Percentiles rank a stretch among this genome's conserved stretches.
phyloP scores from a whole-genome alignment of 2,797 vertebrate species.

The Schizopygopsis pylzovi region DNA sequence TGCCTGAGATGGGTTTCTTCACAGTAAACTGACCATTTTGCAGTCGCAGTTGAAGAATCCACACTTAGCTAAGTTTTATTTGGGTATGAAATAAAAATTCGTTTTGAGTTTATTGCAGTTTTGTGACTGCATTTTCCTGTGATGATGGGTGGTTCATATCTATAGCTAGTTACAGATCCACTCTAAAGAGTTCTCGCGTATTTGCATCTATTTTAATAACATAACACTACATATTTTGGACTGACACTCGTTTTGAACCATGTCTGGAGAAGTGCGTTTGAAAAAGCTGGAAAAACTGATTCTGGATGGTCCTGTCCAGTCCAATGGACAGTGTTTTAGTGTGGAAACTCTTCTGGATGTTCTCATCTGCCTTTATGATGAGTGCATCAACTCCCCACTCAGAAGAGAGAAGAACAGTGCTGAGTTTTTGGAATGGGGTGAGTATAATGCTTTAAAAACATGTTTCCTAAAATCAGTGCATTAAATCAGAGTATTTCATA shows the following conservation, averaged over 20 bases:
- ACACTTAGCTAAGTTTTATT: constrained; percentile 18
- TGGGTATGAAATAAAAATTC: not conserved
- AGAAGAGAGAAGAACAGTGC: constrained; percentile 95
- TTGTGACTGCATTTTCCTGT: constrained; percentile 3
- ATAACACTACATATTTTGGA: constrained; percentile 22
- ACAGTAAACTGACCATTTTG: too few relatives aligned
- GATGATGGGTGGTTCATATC: not conserved
- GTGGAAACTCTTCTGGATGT: constrained; percentile 96
- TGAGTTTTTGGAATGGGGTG: constrained; percentile 98
- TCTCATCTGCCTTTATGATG: constrained; percentile 96
- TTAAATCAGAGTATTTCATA: not conserved
- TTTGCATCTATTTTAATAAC: constrained; percentile 17
- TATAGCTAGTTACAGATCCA: not conserved
- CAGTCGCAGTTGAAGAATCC: too few relatives aligned
- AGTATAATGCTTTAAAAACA: constrained; percentile 68
- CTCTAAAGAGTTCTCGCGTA: not conserved
- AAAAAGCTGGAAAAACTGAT: constrained; percentile 97
- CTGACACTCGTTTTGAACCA: constrained; percentile 64
- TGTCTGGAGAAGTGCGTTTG: constrained; percentile 99
- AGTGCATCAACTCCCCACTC: constrained; percentile 95
- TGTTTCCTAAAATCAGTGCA: constrained; percentile 17
- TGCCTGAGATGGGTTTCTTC: too few relatives aligned
- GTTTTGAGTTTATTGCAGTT: constrained; percentile 16
- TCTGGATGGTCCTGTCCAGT: constrained; percentile 91
- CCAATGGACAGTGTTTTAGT: constrained; percentile 91